Conservation (phyloP, 2,113 vertebrate genomes). For the Pterophyllum scalare region DNA sequence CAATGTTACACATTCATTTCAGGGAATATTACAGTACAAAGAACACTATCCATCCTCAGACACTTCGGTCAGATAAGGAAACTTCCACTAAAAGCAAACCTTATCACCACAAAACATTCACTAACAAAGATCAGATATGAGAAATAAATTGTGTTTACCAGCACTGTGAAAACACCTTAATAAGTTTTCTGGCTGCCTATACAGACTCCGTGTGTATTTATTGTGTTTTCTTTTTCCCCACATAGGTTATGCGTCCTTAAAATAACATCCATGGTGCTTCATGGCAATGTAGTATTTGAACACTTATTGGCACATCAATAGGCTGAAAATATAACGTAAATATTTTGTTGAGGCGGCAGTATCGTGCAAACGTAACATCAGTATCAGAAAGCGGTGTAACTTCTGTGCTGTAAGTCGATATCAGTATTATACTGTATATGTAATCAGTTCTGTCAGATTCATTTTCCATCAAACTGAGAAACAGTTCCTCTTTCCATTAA, state of each 20-base stretch:
- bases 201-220: not conserved
- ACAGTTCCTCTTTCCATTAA: not conserved
- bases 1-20: not conserved
- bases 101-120: conserved; percentile 25
- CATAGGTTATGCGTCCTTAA: not conserved
- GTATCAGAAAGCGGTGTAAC: not conserved
- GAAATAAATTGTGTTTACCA: not conserved
- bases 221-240: not conserved
- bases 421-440: not conserved
- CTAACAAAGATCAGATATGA: conserved; percentile 7
- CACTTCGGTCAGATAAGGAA: conserved; percentile 7
- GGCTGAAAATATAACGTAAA: not conserved
- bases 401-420: not conserved
- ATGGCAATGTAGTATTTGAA: not conserved
- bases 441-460: not conserved
- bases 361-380: not conserved
- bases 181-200: not conserved
- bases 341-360: not conserved
- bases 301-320: fast-evolving
- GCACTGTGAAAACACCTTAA: not conserved
- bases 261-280: not conserved
- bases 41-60: not conserved
- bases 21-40: not conserved
- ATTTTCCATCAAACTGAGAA: not conserved
- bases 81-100: not conserved